Conservation (phyloP, 2,113 vertebrate genomes). For the Archocentrus centrarchus region DNA sequence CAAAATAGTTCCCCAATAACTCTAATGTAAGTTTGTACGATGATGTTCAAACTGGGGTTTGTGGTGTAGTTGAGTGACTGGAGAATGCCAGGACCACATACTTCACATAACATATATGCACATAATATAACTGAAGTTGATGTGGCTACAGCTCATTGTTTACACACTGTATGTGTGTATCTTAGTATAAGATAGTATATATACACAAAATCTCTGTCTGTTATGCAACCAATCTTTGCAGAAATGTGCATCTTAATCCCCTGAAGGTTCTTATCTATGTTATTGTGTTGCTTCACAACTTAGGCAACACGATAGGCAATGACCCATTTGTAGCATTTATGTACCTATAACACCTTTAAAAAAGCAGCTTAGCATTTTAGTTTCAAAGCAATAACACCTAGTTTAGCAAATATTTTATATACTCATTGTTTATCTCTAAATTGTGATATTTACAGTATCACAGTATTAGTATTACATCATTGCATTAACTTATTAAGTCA, state of each 20-base stretch:
- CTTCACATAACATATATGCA: neutral
- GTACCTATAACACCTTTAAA: neutral
- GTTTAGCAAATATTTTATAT: neutral
- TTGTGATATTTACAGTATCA: neutral
- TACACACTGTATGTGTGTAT: neutral
- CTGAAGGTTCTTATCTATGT: neutral
- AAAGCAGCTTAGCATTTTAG: neutral
- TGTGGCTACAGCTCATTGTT: neutral
- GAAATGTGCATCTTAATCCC: neutral
- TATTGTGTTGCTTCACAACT: neutral
- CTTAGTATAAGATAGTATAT: neutral
- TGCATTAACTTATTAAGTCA: neutral
- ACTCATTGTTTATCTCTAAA: too few species aligned
- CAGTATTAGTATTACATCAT: neutral
- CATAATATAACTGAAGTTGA: neutral
- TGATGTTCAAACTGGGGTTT: neutral
- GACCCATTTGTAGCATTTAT: neutral
- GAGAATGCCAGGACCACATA: neutral
- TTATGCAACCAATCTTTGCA: neutral
- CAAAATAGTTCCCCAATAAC: neutral
- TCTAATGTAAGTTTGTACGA: neutral
- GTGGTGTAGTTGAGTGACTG: neutral
- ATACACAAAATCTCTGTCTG: neutral
- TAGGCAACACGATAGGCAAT: neutral
- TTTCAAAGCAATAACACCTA: neutral